These are phyloP conservation scores for Mirounga angustirostris DNA, from an alignment of 2,113 vertebrate genomes.

Conservation along the genomic window DNA sequence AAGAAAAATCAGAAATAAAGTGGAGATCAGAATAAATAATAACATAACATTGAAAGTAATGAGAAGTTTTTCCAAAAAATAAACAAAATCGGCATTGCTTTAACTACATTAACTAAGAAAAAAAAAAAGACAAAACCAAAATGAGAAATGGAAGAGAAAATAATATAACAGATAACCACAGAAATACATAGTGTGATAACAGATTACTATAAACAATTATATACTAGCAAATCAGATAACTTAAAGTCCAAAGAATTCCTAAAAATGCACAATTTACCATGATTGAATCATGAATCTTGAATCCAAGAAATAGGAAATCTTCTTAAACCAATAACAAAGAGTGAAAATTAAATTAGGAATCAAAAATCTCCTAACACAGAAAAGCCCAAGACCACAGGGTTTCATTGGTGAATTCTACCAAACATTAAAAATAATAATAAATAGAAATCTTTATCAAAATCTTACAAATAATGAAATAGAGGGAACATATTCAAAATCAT, in stretches of 20 bases:
- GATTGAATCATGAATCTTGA: not conserved
- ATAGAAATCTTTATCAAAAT: not conserved
- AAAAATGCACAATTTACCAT: not conserved
- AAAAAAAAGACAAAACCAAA: not conserved
- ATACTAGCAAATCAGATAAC: not conserved
- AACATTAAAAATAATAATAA: no score
- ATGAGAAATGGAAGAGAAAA: not conserved
- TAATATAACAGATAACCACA: not conserved
- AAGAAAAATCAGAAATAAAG: not conserved
- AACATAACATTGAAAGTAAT: not conserved
- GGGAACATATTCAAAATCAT: not conserved
- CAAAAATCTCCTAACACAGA: not conserved
- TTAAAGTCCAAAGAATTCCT: not conserved
- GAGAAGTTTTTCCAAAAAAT: not conserved
- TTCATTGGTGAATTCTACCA: no score
- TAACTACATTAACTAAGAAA: not conserved
- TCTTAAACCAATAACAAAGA: not conserved
- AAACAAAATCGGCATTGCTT: not conserved
- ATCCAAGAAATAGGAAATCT: not conserved
- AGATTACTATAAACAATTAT: not conserved
- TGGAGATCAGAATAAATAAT: not conserved
- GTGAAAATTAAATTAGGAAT: not conserved
- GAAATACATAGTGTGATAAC: not conserved
- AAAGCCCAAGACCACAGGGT: not conserved
- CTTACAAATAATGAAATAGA: not conserved